Evolutionary conservation across 2,113 vertebrate species (phyloP).

Genomic region (Scytalopus superciliaris): DNA sequence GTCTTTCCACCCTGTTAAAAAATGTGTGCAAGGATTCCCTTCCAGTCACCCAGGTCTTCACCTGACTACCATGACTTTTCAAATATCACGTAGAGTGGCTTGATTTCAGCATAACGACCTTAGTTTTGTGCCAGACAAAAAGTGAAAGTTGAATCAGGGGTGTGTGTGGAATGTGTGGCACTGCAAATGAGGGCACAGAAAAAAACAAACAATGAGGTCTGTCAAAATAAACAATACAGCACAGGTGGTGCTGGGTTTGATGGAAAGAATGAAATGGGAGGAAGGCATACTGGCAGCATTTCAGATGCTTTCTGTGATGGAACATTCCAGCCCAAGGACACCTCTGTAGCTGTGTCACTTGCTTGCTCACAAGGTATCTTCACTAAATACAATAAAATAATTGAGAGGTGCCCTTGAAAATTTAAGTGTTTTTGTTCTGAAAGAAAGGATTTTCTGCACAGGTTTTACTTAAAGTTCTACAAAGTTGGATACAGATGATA

Average conservation of each 20-base stretch:
- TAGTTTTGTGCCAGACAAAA: neutral
- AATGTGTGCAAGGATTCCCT: neutral
- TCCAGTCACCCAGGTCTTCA: neutral
- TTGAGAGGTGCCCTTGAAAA: neutral
- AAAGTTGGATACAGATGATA: neutral
- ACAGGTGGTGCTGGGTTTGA: neutral
- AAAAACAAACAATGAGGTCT: neutral
- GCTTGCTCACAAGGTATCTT: neutral
- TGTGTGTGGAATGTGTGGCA: neutral
- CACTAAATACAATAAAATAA: neutral
- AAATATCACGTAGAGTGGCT: neutral
- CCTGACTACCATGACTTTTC: neutral
- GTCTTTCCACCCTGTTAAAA: neutral
- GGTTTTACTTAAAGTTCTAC: neutral
- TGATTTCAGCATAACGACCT: neutral
- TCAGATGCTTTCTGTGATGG: neutral
- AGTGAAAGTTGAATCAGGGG: neutral
- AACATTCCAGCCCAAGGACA: neutral
- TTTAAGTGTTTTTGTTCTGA: neutral
- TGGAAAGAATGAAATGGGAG: neutral
- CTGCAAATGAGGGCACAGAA: neutral
- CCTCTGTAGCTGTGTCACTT: neutral
- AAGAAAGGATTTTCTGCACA: neutral
- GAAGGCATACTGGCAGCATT: rapidly evolving
- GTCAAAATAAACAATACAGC: neutral